Base-by-base conservation (phyloP, 2,888 invertebrate species). In the Spicauda simplicius region DNA sequence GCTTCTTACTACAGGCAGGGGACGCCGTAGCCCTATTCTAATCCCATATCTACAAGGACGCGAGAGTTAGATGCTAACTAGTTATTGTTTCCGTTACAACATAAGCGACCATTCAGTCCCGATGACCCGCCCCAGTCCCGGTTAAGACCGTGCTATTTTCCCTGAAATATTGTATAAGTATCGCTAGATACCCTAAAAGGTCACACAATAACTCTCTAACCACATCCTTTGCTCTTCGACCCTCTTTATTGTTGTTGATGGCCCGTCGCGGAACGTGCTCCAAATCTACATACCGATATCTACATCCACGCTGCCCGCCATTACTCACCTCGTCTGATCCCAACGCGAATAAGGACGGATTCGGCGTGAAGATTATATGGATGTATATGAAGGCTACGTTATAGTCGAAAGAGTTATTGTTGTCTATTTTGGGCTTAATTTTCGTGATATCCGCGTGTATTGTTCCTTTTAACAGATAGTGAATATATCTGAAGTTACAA, bases 171-270 rank as follows among this genome's bases (percentile, higher is more conserved):
- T 45, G n/a, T n/a, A 2, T 45, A 45, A n/a, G 45, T 4, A 14
- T 45, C 45, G 14, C n/a, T 45, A 45, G 45, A n/a, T 45, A n/a
- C n/a, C 45, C 45, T 45, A 45, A 45, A 45, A 45, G 45, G 45
- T 37, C 37, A 37, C 50, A 61, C 52, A 61, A 61, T 60, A 33
- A 33, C 60, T 16, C 60, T 33, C 58, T 53, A 50, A 53, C 64
- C 64, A 53, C 64, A 59, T 59, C 20, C 45, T 58, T 52, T 14
- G 25, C 65, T 53, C 65, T 59, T 33, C 53, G 59, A 65, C 65
- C 59, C 55, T 61, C 60, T 61, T 60, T 61, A 61, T 61, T 61
- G 50, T 66, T 61, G 66, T 66, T 66, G 66, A 66, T 66, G 60
- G 60, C 55, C 48, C 60, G 65, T 55, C 65, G 33, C 18, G 48